phyloP scores from a whole-genome alignment of 1,140 invertebrate species.

The Drosophila bipectinata region DNA sequence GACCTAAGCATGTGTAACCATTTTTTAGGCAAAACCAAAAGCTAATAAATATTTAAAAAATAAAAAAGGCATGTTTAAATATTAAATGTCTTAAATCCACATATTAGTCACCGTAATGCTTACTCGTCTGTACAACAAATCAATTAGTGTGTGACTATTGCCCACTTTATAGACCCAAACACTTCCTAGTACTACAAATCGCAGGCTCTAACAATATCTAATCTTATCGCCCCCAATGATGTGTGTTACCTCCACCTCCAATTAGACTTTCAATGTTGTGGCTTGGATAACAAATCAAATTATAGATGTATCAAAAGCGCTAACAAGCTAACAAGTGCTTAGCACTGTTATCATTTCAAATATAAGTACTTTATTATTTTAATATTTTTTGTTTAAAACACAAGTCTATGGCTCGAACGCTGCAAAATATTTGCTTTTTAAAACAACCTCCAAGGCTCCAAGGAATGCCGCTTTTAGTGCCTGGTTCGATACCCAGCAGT shows the following conservation, averaged over 20 bases:
- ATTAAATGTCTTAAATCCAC: neutral
- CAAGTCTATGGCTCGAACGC: too few relatives aligned
- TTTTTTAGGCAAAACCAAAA: conserved; percentile 7
- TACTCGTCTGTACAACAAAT: conserved; percentile 14
- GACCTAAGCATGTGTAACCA: conserved; percentile 18
- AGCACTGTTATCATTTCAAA: neutral
- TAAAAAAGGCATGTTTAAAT: neutral
- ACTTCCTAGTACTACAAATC: conserved; percentile 35
- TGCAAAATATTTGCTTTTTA: neutral
- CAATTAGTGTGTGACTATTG: conserved; percentile 16
- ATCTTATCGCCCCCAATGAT: conserved; percentile 53
- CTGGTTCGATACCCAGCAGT: conserved; percentile 3
- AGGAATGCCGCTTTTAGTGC: conserved; percentile 17
- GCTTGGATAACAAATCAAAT: conserved; percentile 36
- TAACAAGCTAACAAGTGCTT: conserved; percentile 15
- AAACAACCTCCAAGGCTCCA: neutral
- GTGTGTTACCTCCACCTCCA: conserved; percentile 41
- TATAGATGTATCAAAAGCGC: conserved; percentile 15
- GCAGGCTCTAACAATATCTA: conserved; percentile 37
- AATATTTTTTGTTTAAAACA: neutral
- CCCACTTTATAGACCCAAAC: conserved; percentile 5
- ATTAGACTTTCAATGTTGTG: conserved; percentile 55
- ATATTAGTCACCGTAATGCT: conserved; percentile 19
- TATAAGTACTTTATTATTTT: neutral
- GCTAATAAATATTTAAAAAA: neutral